Conservation (phyloP, 2,888 invertebrate species). For the Caenorhabditis zanzibari region DNA sequence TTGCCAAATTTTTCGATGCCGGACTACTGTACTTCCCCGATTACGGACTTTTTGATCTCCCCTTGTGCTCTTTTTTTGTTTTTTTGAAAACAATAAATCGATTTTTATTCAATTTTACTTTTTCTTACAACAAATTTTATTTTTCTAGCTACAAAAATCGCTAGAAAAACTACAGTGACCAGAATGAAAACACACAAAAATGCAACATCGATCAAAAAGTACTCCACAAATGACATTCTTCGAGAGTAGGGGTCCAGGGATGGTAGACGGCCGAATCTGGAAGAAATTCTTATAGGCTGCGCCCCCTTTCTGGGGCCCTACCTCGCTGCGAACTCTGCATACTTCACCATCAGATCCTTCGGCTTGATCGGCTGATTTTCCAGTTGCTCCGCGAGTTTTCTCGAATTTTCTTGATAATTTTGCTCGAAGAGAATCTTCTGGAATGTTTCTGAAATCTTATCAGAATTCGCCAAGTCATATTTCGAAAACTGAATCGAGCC, state of each 20-base stretch:
- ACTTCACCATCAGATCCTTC: slow-evolving; percentile 30
- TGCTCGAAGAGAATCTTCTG: slow-evolving; percentile 57
- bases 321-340: slow-evolving; percentile 40
- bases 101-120: too few species aligned
- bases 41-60: too few species aligned
- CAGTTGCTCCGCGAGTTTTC: slow-evolving; percentile 11
- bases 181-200: not conserved
- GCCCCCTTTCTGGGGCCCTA: not conserved
- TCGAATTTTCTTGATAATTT: slow-evolving; percentile 1
- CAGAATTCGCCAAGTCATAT: slow-evolving; percentile 43
- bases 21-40: too few species aligned
- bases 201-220: slow-evolving; percentile 10
- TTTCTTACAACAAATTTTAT: too few species aligned
- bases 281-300: not conserved
- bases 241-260: slow-evolving; percentile 46
- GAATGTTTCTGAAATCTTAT: slow-evolving; percentile 14
- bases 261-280: slow-evolving; percentile 38
- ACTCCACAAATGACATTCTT: slow-evolving; percentile 12
- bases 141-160: too few species aligned
- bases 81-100: too few species aligned
- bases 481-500: slow-evolving; percentile 60
- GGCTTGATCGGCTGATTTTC: slow-evolving; percentile 41
- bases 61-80: too few species aligned
- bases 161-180: not conserved
- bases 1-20: too few species aligned